Base-by-base conservation (phyloP, 2,888 invertebrate species). In the Zele albiditarsus region DNA sequence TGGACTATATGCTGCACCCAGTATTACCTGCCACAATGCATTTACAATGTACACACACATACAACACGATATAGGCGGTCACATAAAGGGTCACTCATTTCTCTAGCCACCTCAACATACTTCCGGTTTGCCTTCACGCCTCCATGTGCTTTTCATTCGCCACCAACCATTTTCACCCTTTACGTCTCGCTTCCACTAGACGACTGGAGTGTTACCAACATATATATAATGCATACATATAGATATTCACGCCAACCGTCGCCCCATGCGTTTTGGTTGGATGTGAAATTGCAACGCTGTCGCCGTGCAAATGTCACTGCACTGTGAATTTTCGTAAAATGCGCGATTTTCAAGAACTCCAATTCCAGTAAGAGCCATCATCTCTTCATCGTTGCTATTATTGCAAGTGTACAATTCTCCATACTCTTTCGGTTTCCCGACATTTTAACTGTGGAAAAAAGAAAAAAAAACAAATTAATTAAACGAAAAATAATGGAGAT, bases 1-100 rank as follows among this genome's bases (percentile, higher is more conserved):
- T 31, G 46, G n/a, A 53, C 3, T 53, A 20, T 53, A 46, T 49
- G 28, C 57, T 27, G 46, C 65, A 68, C 71, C 62, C 31, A 57
- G 70, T 81, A 80, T 80, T 80, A 75, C 76, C 74, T 78, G 78
- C 81, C 79, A 80, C 83, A 81, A 81, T 83, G 80, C 82, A 80
- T 82, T 83, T 82, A 79, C 80, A 81, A 81, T 82, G 80, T 79
- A 79, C 80, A 80, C 75, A 67, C 69, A 74, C 77, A 80, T 58
- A 74, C 70, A 57, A 76, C 79, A 80, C 80, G 80, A 79, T 38
- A 72, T 60, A 71, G 70, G 27, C 42, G n/a, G 63, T n/a, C 25
- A 46, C 53, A 74, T 63, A 74, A 69, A 63, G 38, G 74, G 74
- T 74, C 74, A 74, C 66, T 65, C 72, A 53, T 66, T 66, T 72